These are phyloP conservation scores for Eidolon dupreanum DNA, from an alignment of 2,797 vertebrate genomes.

Conservation along the genomic window DNA sequence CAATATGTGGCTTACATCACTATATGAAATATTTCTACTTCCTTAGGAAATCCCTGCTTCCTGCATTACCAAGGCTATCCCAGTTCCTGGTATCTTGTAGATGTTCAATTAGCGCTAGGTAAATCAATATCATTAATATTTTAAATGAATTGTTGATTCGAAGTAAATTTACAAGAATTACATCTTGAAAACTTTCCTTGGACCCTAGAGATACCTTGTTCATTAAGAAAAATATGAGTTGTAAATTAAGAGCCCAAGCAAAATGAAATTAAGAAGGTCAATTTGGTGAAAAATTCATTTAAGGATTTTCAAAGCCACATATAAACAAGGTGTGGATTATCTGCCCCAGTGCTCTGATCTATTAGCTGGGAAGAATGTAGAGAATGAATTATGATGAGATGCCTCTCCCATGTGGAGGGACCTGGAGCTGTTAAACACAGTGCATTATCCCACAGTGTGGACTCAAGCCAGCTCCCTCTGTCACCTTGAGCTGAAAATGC, in stretches of 20 bases:
- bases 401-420: background rate
- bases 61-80: background rate
- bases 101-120: background rate
- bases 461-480: background rate
- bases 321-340: slow-evolving; percentile 50
- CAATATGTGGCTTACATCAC: background rate
- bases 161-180: slow-evolving; percentile 20
- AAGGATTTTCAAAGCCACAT: slow-evolving; percentile 50
- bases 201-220: background rate
- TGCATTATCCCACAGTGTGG: accelerated
- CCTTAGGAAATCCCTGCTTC: background rate
- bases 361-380: background rate
- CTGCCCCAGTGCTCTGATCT: slow-evolving; percentile 35
- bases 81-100: background rate
- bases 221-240: background rate
- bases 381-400: background rate
- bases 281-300: slow-evolving; percentile 60
- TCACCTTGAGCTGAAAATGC: background rate
- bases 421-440: background rate
- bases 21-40: background rate
- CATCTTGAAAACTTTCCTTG: background rate
- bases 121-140: background rate
- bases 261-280: slow-evolving; percentile 61
- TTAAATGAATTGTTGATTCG: background rate
- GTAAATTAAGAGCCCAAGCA: slow-evolving; percentile 46